Percentiles rank a stretch among this genome's conserved stretches.
phyloP scores from a whole-genome alignment of 2,888 invertebrate genomes.

The Nephrotoma flavescens region DNA sequence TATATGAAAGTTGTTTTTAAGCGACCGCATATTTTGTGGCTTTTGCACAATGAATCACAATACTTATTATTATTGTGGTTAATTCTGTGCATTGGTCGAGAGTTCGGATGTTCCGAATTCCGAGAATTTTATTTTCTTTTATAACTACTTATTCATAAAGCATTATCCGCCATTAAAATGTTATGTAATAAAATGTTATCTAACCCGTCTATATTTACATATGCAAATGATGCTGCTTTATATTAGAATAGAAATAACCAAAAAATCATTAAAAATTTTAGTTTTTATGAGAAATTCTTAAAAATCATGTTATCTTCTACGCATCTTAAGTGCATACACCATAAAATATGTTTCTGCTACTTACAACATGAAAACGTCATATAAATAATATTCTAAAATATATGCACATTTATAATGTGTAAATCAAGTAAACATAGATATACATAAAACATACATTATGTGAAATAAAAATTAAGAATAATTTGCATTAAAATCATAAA shows the following conservation, averaged over 20 bases:
- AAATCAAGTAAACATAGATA: neutral
- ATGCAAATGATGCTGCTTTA: neutral
- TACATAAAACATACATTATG: neutral
- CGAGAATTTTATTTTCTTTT: neutral
- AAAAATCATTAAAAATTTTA: neutral
- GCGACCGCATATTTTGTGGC: neutral
- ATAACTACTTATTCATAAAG: neutral
- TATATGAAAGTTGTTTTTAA: neutral
- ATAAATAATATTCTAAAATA: neutral
- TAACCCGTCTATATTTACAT: neutral
- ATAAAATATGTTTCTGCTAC: neutral
- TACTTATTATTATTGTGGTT: neutral
- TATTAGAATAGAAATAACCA: neutral
- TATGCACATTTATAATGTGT: neutral
- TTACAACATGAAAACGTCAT: neutral
- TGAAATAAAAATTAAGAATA: neutral
- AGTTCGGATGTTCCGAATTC: neutral
- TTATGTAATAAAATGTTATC: neutral
- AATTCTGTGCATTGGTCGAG: neutral
- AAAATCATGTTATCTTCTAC: neutral
- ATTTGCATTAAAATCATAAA: neutral
- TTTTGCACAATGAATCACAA: neutral
- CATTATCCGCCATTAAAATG: neutral
- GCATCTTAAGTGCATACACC: neutral
- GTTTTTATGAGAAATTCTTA: neutral